Evolutionary conservation across 2,113 vertebrate genomes (phyloP).

Genomic region (Condylura cristata): DNA sequence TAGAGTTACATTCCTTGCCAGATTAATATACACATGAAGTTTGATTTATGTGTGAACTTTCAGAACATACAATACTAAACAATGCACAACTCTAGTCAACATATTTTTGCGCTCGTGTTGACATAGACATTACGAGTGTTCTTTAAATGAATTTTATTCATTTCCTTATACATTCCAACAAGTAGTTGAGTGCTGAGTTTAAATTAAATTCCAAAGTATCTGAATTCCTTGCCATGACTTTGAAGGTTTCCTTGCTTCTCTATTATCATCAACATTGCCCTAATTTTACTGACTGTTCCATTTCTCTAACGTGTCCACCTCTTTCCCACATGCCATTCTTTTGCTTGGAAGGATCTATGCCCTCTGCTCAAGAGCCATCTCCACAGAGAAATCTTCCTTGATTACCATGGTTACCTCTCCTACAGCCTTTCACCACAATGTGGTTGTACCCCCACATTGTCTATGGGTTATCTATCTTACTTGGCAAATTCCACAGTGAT

Average conservation of each 20-base stretch:
- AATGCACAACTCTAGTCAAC: neutral
- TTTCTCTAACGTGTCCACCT: neutral
- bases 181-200: neutral
- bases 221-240: neutral
- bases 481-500: neutral
- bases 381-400: neutral
- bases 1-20: neutral
- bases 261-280: neutral
- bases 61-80: neutral
- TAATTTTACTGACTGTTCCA: neutral
- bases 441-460: neutral
- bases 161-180: neutral
- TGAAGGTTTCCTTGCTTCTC: neutral
- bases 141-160: neutral
- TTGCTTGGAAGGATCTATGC: neutral
- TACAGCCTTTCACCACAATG: neutral
- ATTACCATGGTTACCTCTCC: neutral
- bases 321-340: neutral
- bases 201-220: no score
- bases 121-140: neutral
- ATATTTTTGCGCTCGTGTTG: neutral
- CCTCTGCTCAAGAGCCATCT: neutral
- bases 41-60: constrained; percentile 18
- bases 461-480: neutral
- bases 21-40: neutral